phyloP scores from a whole-genome alignment of 2,888 invertebrate species.

The Melikaiella ostensackeni region DNA sequence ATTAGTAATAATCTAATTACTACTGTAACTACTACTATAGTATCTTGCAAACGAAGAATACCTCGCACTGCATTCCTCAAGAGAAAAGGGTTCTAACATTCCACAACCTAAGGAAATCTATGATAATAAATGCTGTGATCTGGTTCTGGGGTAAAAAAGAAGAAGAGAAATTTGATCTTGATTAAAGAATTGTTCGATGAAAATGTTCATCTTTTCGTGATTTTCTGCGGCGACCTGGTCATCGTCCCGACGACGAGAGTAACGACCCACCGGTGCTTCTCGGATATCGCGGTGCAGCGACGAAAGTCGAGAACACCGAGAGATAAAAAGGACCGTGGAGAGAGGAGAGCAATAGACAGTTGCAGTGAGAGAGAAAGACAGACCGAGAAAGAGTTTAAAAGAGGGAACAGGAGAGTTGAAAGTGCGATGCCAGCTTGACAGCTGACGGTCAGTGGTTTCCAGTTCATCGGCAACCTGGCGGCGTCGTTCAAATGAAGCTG shows the following conservation, averaged over 20 bases:
- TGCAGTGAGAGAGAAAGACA: conserved; percentile 5
- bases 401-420: conserved; percentile 39
- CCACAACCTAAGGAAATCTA: conserved; percentile 4
- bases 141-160: neutral
- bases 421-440: conserved; percentile 51
- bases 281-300: conserved; percentile 30
- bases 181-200: neutral
- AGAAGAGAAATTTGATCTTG: no score
- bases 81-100: neutral
- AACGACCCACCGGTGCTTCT: conserved; percentile 39
- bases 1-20: neutral
- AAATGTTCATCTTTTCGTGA: conserved; percentile 4
- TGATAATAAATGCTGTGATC: neutral
- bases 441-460: conserved; percentile 65
- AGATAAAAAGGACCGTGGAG: conserved; percentile 40
- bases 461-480: conserved; percentile 73
- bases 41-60: neutral
- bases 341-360: conserved; percentile 43
- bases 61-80: conserved; percentile 30
- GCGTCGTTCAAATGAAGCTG: conserved; percentile 75
- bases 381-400: conserved; percentile 13
- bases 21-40: neutral
- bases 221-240: conserved; percentile 27
- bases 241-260: conserved; percentile 31
- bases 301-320: conserved; percentile 43